These are phyloP conservation scores for Oligia fasciuncula DNA, from an alignment of 2,888 invertebrate species.

Conservation along the genomic window DNA sequence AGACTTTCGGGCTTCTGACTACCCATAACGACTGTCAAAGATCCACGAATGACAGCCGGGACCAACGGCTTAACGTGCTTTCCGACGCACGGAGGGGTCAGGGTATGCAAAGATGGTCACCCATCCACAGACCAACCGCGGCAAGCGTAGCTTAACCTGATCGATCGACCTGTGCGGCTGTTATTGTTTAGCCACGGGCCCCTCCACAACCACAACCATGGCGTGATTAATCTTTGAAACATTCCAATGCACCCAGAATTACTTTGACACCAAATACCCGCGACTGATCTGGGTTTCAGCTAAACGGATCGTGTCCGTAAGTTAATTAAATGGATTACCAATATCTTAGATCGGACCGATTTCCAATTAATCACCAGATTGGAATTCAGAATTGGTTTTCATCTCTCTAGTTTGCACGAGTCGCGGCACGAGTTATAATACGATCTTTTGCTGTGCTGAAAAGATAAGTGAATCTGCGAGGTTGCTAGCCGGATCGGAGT, in stretches of 20 bases:
- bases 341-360: constrained; percentile 22
- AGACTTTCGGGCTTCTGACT: too few species aligned
- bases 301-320: constrained; percentile 14
- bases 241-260: not conserved
- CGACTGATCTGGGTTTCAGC: constrained; percentile 5
- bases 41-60: too few species aligned
- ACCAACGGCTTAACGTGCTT: too few species aligned
- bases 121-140: too few species aligned
- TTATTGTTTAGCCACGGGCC: too few species aligned
- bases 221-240: not conserved
- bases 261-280: constrained; percentile 5
- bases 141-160: too few species aligned
- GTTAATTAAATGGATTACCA: constrained; percentile 41
- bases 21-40: too few species aligned
- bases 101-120: too few species aligned
- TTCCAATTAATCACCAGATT: constrained; percentile 40
- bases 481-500: not conserved
- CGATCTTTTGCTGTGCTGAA: not conserved
- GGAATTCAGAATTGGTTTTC: constrained; percentile 20
- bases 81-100: too few species aligned
- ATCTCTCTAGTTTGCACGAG: not conserved
- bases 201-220: too few species aligned
- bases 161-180: too few species aligned
- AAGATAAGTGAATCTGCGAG: not conserved
- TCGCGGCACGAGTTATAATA: not conserved